Conservation (phyloP, 1,140 invertebrate species). For the Cydia amplana region DNA sequence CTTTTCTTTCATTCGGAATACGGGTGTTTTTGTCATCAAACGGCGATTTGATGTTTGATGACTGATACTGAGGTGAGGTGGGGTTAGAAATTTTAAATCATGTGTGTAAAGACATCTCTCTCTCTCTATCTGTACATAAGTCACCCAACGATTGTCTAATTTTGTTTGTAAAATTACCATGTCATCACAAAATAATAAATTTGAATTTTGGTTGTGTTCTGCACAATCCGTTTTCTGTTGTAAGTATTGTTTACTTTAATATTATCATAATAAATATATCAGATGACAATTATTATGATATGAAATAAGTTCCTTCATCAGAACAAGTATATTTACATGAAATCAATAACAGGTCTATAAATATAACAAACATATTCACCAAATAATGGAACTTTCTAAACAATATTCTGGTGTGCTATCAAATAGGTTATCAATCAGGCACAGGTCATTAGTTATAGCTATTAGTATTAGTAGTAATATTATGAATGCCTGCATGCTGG, state of each 20-base stretch:
- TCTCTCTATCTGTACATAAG: no score
- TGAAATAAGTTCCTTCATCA: neutral
- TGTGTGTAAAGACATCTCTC: no score
- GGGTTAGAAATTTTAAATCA: no score
- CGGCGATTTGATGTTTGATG: no score
- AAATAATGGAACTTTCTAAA: constrained; percentile 5
- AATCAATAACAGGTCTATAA: constrained; percentile 12
- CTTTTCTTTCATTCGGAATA: no score
- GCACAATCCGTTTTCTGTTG: neutral
- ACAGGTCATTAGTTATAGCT: constrained; percentile 1
- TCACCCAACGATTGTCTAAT: no score
- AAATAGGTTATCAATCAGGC: neutral
- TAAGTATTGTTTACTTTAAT: neutral
- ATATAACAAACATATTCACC: constrained; percentile 1
- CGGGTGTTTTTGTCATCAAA: no score
- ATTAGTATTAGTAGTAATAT: neutral
- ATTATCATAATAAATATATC: neutral
- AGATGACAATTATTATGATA: neutral
- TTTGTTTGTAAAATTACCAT: no score
- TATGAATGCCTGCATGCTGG: neutral
- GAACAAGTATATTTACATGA: neutral
- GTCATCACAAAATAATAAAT: no score
- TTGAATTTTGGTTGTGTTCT: no score
- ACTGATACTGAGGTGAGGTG: no score
- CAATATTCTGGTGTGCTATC: neutral